These are phyloP conservation scores for Gobiocypris rarus DNA, from an alignment of 2,113 vertebrate genomes.

Conservation along the genomic window DNA sequence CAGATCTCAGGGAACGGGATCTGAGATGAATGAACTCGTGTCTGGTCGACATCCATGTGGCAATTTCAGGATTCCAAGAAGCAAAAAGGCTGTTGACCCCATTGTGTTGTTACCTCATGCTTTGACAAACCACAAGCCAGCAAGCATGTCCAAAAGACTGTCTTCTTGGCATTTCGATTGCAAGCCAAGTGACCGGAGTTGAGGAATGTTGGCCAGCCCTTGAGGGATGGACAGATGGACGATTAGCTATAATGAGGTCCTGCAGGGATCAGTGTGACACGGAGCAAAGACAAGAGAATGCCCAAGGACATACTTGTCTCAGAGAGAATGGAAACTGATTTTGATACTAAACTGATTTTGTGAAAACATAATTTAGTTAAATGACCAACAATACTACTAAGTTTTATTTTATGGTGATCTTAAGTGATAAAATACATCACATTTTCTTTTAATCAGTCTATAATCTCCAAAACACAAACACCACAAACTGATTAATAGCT, in stretches of 20 bases:
- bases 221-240: constrained; percentile 70
- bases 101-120: background rate
- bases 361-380: too few relatives aligned
- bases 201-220: constrained; percentile 48
- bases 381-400: too few relatives aligned
- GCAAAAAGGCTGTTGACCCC: constrained; percentile 63
- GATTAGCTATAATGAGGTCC: constrained; percentile 72
- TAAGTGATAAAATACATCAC: too few relatives aligned
- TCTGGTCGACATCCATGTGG: background rate
- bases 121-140: constrained; percentile 18
- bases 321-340: background rate
- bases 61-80: background rate
- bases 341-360: too few relatives aligned
- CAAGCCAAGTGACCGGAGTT: constrained; percentile 50
- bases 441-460: too few relatives aligned
- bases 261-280: constrained; percentile 64
- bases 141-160: constrained; percentile 40
- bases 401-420: too few relatives aligned
- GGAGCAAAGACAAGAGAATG: constrained; percentile 37
- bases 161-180: constrained; percentile 56
- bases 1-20: constrained; percentile 63
- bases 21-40: constrained; percentile 59
- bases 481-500: too few relatives aligned
- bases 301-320: constrained; percentile 49
- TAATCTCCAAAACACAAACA: too few relatives aligned